These are phyloP conservation scores for Chelon auratus DNA, from an alignment of 2,797 vertebrate species.

Conservation along the genomic window DNA sequence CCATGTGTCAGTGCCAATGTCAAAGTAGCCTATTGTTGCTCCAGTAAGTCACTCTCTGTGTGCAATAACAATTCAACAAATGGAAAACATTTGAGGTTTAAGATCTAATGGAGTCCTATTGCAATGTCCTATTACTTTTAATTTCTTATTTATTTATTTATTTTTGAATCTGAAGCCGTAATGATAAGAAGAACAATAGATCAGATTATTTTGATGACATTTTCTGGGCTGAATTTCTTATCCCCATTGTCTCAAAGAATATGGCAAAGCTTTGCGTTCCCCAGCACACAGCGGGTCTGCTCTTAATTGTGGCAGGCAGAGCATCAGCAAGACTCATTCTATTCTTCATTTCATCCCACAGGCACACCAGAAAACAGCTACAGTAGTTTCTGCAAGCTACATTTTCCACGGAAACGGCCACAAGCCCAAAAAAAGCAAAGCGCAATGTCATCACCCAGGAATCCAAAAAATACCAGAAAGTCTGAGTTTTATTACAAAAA, in stretches of 20 bases:
- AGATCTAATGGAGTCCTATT: constrained; percentile 9
- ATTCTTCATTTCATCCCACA: constrained; percentile 80
- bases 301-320: constrained; percentile 80
- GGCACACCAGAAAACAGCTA: constrained; percentile 78
- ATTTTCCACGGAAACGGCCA: constrained; percentile 82
- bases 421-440: constrained; percentile 77
- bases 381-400: constrained; percentile 78
- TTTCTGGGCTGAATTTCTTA: constrained; percentile 60
- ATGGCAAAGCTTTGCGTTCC: constrained; percentile 68
- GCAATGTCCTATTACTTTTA: constrained; percentile 6
- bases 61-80: constrained; percentile 10
- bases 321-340: constrained; percentile 75
- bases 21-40: constrained; percentile 37
- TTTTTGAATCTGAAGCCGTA: constrained; percentile 39
- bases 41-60: background rate
- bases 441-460: constrained; percentile 80
- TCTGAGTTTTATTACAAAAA: constrained; percentile 82
- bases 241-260: constrained; percentile 57
- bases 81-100: constrained; percentile 23
- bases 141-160: constrained; percentile 19
- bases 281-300: constrained; percentile 73
- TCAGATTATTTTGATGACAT: constrained; percentile 48
- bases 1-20: constrained; percentile 29
- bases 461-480: constrained; percentile 83
- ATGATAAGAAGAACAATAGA: constrained; percentile 59